phyloP scores from a whole-genome alignment of 2,797 vertebrate genomes.

The Parambassis ranga region DNA sequence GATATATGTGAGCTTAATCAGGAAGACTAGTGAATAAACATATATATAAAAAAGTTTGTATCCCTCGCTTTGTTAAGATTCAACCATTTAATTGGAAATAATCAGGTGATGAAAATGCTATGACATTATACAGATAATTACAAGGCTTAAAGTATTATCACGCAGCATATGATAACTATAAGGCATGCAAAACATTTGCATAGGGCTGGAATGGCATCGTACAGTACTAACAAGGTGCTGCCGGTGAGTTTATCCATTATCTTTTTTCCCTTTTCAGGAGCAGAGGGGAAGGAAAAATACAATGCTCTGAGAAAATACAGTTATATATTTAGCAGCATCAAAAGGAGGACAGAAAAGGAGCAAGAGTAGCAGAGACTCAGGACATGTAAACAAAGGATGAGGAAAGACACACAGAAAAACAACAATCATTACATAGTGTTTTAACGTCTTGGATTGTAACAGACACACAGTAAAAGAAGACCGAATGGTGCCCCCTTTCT shows the following conservation, averaged over 20 bases:
- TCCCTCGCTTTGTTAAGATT: slow-evolving; percentile 2
- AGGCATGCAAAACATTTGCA: slow-evolving; percentile 69
- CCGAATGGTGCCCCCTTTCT: slow-evolving; percentile 25
- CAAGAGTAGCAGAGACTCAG: background rate
- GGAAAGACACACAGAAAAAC: background rate
- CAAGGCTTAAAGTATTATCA: slow-evolving; percentile 42
- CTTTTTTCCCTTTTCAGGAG: slow-evolving; percentile 20
- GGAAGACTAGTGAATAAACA: background rate
- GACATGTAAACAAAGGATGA: slow-evolving; percentile 9
- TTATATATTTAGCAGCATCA: slow-evolving; percentile 29
- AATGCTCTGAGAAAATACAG: background rate
- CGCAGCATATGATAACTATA: slow-evolving; percentile 35
- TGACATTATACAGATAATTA: slow-evolving; percentile 32
- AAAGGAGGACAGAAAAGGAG: background rate
- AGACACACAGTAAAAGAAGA: slow-evolving; percentile 16
- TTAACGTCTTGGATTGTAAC: background rate
- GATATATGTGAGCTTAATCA: too few relatives aligned
- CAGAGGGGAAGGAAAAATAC: background rate
- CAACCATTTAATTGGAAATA: slow-evolving; percentile 59
- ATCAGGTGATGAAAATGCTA: slow-evolving; percentile 40
- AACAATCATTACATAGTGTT: slow-evolving; percentile 20
- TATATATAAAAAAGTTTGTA: background rate
- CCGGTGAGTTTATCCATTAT: slow-evolving; percentile 22
- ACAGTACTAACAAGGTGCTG: slow-evolving; percentile 23
- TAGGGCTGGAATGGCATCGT: slow-evolving; percentile 51